phyloP scores from a whole-genome alignment of 2,797 vertebrate genomes.

The Pantherophis vulpinus region DNA sequence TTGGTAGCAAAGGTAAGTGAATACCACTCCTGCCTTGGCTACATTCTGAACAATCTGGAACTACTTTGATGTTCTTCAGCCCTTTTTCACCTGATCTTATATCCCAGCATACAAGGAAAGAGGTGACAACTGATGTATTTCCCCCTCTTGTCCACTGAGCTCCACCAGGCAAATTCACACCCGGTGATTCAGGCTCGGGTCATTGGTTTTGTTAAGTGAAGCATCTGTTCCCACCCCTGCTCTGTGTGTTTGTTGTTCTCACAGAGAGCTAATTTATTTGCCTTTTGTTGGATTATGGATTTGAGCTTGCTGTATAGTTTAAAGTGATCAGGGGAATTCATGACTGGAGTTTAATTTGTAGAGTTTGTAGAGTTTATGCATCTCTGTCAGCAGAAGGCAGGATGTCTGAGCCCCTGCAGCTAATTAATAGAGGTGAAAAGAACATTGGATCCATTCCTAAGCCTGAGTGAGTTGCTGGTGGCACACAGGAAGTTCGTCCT shows the following conservation, averaged over 20 bases:
- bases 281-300: slow-evolving; percentile 24
- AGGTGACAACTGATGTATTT: not conserved
- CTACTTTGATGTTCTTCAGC: not conserved
- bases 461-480: not conserved
- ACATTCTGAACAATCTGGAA: not conserved
- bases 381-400: slow-evolving; percentile 27
- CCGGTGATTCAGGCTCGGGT: not conserved
- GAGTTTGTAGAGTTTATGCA: slow-evolving; percentile 24
- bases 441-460: not conserved
- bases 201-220: slow-evolving; percentile 26
- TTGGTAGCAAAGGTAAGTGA: too few species aligned
- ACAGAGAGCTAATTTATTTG: not conserved
- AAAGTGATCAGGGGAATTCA: slow-evolving; percentile 16
- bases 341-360: slow-evolving; percentile 34
- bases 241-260: not conserved
- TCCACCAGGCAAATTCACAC: not conserved
- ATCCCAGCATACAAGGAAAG: not conserved
- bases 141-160: not conserved
- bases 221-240: not conserved
- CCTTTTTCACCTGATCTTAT: not conserved
- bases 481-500: not conserved
- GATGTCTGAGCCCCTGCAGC: not conserved
- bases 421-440: slow-evolving; percentile 46
- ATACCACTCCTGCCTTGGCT: not conserved
- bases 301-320: slow-evolving; percentile 11